Conservation (phyloP, 2,113 vertebrate species). For the Athene cunicularia region DNA sequence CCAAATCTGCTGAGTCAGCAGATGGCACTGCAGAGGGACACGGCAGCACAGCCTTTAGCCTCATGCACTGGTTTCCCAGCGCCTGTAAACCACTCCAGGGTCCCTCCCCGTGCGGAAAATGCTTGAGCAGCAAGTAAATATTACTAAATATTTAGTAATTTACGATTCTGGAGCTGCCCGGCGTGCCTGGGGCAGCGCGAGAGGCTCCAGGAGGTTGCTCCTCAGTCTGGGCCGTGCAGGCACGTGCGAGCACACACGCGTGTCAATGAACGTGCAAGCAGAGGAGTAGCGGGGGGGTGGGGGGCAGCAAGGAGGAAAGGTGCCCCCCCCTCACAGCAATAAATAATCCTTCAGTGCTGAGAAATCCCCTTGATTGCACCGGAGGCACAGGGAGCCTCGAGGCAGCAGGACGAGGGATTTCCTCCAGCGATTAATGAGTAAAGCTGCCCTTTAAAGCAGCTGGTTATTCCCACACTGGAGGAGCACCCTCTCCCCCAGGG, state of each 20-base stretch:
- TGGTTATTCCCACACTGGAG: fast-evolving
- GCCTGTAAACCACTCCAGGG: not conserved
- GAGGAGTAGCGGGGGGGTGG: not conserved
- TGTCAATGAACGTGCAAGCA: too few species aligned
- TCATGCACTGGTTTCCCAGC: not conserved
- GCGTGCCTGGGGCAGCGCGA: not conserved
- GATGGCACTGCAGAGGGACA: not conserved
- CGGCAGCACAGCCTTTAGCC: not conserved
- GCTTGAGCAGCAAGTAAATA: not conserved
- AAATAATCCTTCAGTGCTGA: not conserved
- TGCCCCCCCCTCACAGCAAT: not conserved
- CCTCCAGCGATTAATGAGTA: not conserved
- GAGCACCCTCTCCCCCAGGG: not conserved
- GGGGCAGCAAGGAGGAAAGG: not conserved
- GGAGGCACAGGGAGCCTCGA: not conserved
- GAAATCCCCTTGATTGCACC: not conserved
- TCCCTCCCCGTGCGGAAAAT: fast-evolving
- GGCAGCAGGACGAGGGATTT: not conserved
- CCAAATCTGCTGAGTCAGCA: not conserved
- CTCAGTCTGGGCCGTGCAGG: not conserved
- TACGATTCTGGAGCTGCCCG: not conserved
- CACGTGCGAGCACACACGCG: too few species aligned
- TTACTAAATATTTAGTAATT: not conserved
- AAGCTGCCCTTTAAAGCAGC: not conserved
- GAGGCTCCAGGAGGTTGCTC: not conserved